Percentiles rank a stretch among this genome's conserved stretches.
These are phyloP conservation scores for Vombatus ursinus DNA, from an alignment of 2,113 vertebrate species.

Conservation along the genomic window DNA sequence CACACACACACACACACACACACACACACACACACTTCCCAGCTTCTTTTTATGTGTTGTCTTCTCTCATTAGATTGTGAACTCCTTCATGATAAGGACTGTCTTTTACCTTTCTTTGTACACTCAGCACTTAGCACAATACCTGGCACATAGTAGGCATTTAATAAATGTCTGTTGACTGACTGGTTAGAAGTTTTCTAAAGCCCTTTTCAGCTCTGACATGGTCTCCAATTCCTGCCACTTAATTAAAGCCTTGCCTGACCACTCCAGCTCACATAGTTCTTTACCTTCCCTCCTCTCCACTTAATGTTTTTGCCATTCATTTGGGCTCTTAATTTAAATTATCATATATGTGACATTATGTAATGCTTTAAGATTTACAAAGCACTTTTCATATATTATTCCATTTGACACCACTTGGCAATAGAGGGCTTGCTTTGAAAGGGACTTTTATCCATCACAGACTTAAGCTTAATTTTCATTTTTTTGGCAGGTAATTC, in stretches of 20 bases:
- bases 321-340: not conserved
- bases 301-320: not conserved
- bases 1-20: no score
- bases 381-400: not conserved
- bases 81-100: not conserved
- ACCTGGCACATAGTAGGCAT: not conserved
- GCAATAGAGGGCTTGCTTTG: not conserved
- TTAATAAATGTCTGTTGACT: not conserved
- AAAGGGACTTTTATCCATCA: not conserved
- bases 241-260: not conserved
- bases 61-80: not conserved
- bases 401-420: not conserved
- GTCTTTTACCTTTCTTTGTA: not conserved
- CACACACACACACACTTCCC: not conserved
- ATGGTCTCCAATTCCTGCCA: not conserved
- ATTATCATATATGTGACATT: not conserved
- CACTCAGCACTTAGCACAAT: not conserved
- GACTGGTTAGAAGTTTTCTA: not conserved
- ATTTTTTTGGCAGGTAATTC: not conserved
- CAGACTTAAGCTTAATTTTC: not conserved
- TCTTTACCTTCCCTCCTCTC: not conserved
- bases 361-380: not conserved
- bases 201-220: not conserved
- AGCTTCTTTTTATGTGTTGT: not conserved
- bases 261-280: not conserved